phyloP scores from a whole-genome alignment of 2,888 invertebrate species.

The Brachycybe producta region DNA sequence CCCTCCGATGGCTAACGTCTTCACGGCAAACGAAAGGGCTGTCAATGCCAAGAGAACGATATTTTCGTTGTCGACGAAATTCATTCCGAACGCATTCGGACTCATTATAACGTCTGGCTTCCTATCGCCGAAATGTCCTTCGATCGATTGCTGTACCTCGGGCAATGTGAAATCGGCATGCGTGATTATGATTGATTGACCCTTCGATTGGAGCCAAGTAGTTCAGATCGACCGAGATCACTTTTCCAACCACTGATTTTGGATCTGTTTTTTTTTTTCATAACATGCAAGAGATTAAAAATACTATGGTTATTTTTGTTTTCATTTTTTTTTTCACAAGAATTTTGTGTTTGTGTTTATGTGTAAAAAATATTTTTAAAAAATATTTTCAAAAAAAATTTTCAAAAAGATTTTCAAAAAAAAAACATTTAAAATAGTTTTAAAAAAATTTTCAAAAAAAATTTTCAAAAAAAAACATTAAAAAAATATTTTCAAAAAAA shows the following conservation, averaged over 20 bases:
- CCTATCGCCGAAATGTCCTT: background rate
- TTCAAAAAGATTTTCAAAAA: too few relatives aligned
- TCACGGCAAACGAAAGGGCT: slow-evolving; percentile 22
- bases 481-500: too few relatives aligned
- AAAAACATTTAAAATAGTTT: too few relatives aligned
- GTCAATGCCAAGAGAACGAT: slow-evolving; percentile 26
- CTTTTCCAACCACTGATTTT: slow-evolving; percentile 1
- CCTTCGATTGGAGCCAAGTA: slow-evolving; percentile 11
- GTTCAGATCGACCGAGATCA: slow-evolving; percentile 11
- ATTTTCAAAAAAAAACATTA: too few relatives aligned
- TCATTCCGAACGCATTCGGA: slow-evolving; percentile 28
- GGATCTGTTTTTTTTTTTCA: too few relatives aligned
- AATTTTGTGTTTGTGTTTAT: too few relatives aligned
- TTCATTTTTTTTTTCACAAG: too few relatives aligned
- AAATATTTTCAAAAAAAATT: too few relatives aligned
- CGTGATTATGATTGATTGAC: slow-evolving; percentile 4
- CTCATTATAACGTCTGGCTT: slow-evolving; percentile 29
- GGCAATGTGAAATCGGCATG: slow-evolving; percentile 3
- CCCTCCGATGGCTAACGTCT: slow-evolving; percentile 15
- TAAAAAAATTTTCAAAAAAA: too few relatives aligned
- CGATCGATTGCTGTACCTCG: background rate
- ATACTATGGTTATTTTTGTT: too few relatives aligned
- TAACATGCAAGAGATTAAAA: too few relatives aligned
- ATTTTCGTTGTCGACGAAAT: slow-evolving; percentile 25
- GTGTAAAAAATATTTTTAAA: too few relatives aligned